Percentiles rank a stretch among this genome's conserved stretches.
Conservation (phyloP, 2,888 invertebrate species). For the Teleogryllus oceanicus region DNA sequence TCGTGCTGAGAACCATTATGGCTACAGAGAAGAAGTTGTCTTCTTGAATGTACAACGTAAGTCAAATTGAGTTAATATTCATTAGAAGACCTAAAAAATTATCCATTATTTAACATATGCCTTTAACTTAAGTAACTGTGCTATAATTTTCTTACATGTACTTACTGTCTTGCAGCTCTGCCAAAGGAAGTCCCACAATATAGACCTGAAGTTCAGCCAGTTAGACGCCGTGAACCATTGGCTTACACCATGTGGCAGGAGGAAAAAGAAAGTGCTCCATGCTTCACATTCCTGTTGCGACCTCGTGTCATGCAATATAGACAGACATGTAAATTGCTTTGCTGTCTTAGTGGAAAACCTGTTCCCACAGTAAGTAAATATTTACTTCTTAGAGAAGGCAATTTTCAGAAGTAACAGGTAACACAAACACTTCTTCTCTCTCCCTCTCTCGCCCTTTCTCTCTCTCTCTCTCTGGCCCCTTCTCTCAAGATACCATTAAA, state of each 20-base stretch:
- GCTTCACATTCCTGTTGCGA: constrained; percentile 96
- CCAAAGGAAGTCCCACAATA: constrained; percentile 69
- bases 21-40: constrained; percentile 91
- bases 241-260: constrained; percentile 90
- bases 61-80: constrained; percentile 44
- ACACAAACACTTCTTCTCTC: too few relatives aligned
- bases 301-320: constrained; percentile 97
- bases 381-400: too few relatives aligned
- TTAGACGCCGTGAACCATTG: constrained; percentile 74
- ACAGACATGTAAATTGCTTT: constrained; percentile 94
- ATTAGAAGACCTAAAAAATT: not conserved
- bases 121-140: not conserved
- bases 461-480: too few relatives aligned
- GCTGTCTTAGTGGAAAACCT: constrained; percentile 93
- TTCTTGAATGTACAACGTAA: constrained; percentile 94
- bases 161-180: constrained; percentile 56
- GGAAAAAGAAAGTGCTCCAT: constrained; percentile 87
- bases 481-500: too few relatives aligned
- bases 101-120: not conserved
- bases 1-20: constrained; percentile 93
- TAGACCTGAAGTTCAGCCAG: constrained; percentile 64
- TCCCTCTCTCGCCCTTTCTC: too few relatives aligned
- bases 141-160: not conserved
- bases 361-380: constrained; percentile 70
- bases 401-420: too few relatives aligned